Evolutionary conservation across 1,140 invertebrate species (phyloP).

Genomic region (Aradophagus sp.): DNA sequence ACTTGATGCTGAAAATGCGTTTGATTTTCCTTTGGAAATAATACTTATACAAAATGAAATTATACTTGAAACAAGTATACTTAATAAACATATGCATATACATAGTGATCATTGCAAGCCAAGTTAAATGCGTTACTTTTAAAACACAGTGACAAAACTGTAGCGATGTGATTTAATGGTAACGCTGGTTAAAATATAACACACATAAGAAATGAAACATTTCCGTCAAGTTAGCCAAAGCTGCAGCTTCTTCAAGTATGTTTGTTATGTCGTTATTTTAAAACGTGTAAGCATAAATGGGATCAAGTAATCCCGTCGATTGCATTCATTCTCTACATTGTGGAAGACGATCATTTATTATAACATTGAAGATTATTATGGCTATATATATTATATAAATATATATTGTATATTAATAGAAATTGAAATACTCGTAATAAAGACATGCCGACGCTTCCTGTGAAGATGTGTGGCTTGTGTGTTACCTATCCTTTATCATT

Average conservation of each 20-base stretch:
- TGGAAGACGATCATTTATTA: conserved; percentile 68
- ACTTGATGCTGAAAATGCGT: no score
- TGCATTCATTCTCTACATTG: conserved; percentile 56
- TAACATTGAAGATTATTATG: conserved; percentile 71
- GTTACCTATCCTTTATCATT: background rate
- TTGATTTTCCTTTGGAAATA: no score
- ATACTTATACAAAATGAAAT: no score
- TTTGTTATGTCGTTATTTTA: conserved; percentile 42
- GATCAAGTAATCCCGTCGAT: conserved; percentile 19
- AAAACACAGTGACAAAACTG: conserved; percentile 21
- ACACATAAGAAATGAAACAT: conserved; percentile 20
- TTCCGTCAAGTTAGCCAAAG: conserved; percentile 41
- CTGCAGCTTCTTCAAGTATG: conserved; percentile 41
- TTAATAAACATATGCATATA: no score
- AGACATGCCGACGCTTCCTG: conserved; percentile 73
- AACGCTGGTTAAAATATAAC: conserved; percentile 25
- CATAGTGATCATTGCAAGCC: conserved; percentile 34
- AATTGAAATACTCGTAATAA: conserved; percentile 74
- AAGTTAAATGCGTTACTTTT: conserved; percentile 29
- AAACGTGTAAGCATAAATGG: conserved; percentile 35
- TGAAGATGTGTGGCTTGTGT: conserved; percentile 52
- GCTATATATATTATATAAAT: conserved; percentile 70
- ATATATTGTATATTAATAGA: conserved; percentile 73
- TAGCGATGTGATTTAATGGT: conserved; percentile 36
- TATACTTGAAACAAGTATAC: no score